Evolutionary conservation across 1,140 invertebrate genomes (phyloP).

Genomic region (Oncopodura yosiiana): DNA sequence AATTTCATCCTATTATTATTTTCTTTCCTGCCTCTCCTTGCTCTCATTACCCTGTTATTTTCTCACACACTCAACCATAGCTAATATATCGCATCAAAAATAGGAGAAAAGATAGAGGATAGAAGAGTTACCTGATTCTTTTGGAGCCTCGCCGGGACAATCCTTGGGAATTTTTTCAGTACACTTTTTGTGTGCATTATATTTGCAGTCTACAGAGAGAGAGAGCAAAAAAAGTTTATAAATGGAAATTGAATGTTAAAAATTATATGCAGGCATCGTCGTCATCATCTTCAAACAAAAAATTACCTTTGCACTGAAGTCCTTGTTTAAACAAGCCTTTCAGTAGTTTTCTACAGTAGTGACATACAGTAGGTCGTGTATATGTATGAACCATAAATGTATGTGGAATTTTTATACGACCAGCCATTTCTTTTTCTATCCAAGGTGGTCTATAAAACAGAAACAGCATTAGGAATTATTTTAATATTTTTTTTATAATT

Average conservation of each 20-base stretch:
- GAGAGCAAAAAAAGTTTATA: no score
- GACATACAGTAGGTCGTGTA: conserved; percentile 89
- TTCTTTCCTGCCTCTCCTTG: no score
- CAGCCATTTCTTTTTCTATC: conserved; percentile 61
- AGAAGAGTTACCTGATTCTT: conserved; percentile 37
- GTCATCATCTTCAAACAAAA: no score
- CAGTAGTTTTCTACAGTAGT: conserved; percentile 87
- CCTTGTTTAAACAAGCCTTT: conserved; percentile 94
- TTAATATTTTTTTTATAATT: conserved; percentile 37
- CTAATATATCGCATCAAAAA: not conserved
- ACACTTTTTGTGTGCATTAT: conserved; percentile 97
- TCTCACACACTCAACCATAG: no score
- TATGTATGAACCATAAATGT: conserved; percentile 84
- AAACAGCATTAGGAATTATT: no score
- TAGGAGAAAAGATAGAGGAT: conserved; percentile 1
- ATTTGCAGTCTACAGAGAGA: conserved; percentile 98
- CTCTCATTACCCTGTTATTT: no score
- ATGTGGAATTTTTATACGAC: conserved; percentile 75
- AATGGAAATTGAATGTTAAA: no score
- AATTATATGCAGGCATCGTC: no score
- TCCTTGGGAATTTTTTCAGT: conserved; percentile 88
- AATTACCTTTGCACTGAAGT: conserved; percentile 89
- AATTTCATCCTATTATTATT: no score
- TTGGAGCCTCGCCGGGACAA: conserved; percentile 72
- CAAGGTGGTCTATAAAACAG: conserved; percentile 53